Conservation (phyloP, 2,888 invertebrate genomes). For the Lottia scabra region DNA sequence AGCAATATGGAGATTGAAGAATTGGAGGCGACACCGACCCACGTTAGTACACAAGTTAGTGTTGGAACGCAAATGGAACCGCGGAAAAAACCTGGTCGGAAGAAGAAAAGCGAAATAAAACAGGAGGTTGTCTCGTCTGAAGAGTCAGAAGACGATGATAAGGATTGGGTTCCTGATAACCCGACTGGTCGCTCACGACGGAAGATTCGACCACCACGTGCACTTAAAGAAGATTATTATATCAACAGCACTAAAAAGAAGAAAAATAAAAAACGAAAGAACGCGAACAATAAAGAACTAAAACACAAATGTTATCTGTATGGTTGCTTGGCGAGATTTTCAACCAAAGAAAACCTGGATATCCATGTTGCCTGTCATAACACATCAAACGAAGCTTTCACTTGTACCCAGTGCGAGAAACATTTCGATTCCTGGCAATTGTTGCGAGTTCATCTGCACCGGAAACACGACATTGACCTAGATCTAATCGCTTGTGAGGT, state of each 20-base stretch:
- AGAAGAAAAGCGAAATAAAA: conserved; percentile 38
- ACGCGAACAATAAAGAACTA: conserved; percentile 24
- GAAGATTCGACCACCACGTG: conserved; percentile 49
- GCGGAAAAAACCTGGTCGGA: conserved; percentile 47
- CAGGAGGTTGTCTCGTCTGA: conserved; percentile 25
- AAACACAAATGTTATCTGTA: conserved; percentile 38
- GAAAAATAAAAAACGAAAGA: conserved; percentile 14
- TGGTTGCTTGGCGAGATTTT: conserved; percentile 37
- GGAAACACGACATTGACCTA: conserved; percentile 80
- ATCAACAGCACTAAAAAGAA: conserved; percentile 38
- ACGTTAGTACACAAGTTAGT: conserved; percentile 39
- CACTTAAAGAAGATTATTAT: conserved; percentile 54
- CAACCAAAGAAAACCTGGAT: conserved; percentile 70
- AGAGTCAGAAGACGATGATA: conserved; percentile 28
- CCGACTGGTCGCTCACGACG: conserved; percentile 43
- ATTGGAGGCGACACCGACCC: not conserved
- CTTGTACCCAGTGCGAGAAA: conserved; percentile 78
- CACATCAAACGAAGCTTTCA: conserved; percentile 61
- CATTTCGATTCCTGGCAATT: conserved; percentile 76
- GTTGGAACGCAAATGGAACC: conserved; percentile 59
- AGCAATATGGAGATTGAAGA: conserved; percentile 21
- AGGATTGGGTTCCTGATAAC: conserved; percentile 32
- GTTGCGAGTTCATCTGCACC: conserved; percentile 80
- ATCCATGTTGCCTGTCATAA: conserved; percentile 78
- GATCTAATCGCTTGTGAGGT: conserved; percentile 79